A percentile compares a stretch with the other conserved stretches of the same genome.
Evolutionary conservation across 2,797 vertebrate genomes (phyloP).

Genomic region (Acanthis flammea): DNA sequence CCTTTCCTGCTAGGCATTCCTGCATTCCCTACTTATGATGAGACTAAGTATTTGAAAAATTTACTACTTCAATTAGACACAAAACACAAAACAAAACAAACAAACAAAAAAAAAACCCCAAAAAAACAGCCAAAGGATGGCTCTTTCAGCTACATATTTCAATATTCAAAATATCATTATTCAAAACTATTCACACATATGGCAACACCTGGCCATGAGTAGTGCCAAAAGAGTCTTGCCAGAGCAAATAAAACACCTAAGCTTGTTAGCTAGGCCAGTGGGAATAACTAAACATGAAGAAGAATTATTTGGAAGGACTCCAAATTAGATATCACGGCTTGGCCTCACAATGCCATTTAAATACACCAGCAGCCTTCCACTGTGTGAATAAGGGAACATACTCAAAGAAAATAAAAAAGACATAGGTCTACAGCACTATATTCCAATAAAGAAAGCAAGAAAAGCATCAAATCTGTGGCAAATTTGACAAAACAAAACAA

Average conservation of each 20-base stretch:
- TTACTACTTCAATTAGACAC: background rate
- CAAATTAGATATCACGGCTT: background rate
- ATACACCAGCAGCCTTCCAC: background rate
- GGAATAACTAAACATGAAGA: background rate
- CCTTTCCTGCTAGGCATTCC: background rate
- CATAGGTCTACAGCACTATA: background rate
- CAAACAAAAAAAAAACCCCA: no score
- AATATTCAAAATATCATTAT: background rate
- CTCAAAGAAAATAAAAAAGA: background rate
- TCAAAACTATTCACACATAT: background rate
- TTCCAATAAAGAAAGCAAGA: background rate
- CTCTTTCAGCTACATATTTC: background rate
- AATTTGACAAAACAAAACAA: background rate
- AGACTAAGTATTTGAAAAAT: background rate
- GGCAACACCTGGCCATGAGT: background rate
- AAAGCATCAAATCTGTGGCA: background rate
- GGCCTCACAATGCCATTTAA: background rate
- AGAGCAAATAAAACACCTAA: background rate
- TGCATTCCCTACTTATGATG: background rate
- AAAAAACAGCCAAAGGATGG: background rate
- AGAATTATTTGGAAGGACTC: background rate
- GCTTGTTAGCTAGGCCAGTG: background rate
- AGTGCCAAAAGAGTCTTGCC: background rate
- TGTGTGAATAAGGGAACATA: background rate
- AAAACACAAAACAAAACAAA: background rate